Conservation (phyloP, 2,113 vertebrate species). For the Cyprinodon variegatus region DNA sequence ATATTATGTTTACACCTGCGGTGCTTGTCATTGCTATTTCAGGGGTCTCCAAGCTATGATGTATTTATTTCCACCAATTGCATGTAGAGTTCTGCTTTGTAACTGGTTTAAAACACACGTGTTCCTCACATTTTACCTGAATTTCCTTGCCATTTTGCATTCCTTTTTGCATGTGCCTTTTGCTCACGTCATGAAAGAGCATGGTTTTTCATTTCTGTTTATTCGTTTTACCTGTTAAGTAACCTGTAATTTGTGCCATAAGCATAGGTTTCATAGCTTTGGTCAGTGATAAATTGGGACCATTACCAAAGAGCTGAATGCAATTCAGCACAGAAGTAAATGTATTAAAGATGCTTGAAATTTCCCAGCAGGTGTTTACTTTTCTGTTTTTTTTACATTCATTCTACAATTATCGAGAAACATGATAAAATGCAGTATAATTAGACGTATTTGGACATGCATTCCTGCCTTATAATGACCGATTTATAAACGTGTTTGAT, state of each 20-base stretch:
- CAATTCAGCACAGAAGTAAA: slow-evolving; percentile 17
- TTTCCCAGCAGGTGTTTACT: slow-evolving; percentile 54
- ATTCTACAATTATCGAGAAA: slow-evolving; percentile 21
- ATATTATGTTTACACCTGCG: slow-evolving; percentile 47
- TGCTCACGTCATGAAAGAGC: slow-evolving; percentile 24
- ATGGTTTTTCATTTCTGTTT: slow-evolving; percentile 15
- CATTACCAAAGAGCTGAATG: slow-evolving; percentile 26
- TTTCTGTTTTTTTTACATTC: slow-evolving; percentile 43
- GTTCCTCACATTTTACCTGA: slow-evolving; percentile 23
- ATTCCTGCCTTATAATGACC: slow-evolving; percentile 68
- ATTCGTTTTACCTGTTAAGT: slow-evolving; percentile 1
- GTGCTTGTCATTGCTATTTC: slow-evolving; percentile 47
- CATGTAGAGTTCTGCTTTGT: slow-evolving; percentile 30
- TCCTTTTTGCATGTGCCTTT: slow-evolving; percentile 52
- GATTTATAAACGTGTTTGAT: slow-evolving; percentile 41
- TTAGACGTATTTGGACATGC: slow-evolving; percentile 48
- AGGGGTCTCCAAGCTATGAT: slow-evolving; percentile 31
- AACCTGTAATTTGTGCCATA: neutral
- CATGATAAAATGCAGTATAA: slow-evolving; percentile 24
- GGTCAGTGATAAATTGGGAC: slow-evolving; percentile 54
- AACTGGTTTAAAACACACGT: slow-evolving; percentile 21
- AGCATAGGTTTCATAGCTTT: slow-evolving; percentile 7
- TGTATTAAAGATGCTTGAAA: slow-evolving; percentile 21
- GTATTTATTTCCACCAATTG: slow-evolving; percentile 25
- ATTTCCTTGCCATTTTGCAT: slow-evolving; percentile 60